A percentile compares a stretch with the other conserved stretches of the same genome.
Evolutionary conservation across 2,113 vertebrate genomes (phyloP).

Genomic region (Malaclemys terrapin): DNA sequence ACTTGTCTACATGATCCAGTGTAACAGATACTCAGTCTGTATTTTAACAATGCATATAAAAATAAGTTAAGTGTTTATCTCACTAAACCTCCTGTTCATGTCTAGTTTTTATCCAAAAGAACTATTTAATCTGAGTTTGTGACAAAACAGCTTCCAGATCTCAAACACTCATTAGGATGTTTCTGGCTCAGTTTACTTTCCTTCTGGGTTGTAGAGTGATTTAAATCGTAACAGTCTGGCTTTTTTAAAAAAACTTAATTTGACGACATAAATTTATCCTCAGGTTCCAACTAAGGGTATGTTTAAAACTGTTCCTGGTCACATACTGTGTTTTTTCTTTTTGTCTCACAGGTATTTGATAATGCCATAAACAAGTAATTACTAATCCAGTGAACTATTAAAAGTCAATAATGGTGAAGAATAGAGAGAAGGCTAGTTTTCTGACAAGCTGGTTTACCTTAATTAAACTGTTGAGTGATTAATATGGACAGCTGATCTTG

Average conservation of each 20-base stretch:
- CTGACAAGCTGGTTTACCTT: slow-evolving; percentile 79
- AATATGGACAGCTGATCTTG: slow-evolving; percentile 77
- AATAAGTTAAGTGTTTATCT: neutral
- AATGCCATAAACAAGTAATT: slow-evolving; percentile 69
- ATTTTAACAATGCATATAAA: neutral
- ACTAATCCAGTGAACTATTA: slow-evolving; percentile 70
- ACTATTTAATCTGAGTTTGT: slow-evolving; percentile 13
- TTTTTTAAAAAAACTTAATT: neutral
- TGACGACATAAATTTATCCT: neutral
- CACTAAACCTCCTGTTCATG: accelerated
- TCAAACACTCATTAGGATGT: neutral
- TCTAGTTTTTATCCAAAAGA: neutral
- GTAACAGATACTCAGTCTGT: neutral
- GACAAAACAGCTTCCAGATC: neutral
- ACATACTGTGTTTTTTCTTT: neutral
- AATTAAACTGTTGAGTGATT: slow-evolving; percentile 81
- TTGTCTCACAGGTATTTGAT: slow-evolving; percentile 42
- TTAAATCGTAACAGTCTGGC: slow-evolving; percentile 5
- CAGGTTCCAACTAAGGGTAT: neutral
- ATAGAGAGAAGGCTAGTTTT: slow-evolving; percentile 70
- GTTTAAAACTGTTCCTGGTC: slow-evolving; percentile 32
- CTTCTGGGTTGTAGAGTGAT: slow-evolving; percentile 20
- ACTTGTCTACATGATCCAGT: accelerated
- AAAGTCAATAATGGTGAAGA: slow-evolving; percentile 71
- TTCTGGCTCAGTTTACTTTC: slow-evolving; percentile 39